Base-by-base conservation (phyloP, 2,113 vertebrate genomes). In the Macroglossus sobrinus region DNA sequence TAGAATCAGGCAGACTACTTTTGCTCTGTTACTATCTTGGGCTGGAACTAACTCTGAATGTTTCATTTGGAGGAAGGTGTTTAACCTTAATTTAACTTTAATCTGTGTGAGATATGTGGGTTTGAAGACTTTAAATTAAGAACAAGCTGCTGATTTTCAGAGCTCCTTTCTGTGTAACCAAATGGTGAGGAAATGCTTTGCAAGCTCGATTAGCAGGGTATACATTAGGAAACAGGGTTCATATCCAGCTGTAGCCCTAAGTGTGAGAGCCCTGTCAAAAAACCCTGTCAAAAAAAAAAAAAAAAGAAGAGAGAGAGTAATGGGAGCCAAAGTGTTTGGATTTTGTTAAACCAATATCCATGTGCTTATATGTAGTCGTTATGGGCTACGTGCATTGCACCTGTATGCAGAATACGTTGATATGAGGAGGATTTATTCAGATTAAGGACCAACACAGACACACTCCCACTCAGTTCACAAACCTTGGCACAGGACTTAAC, bases 181-280 rank as follows among this genome's bases (percentile, higher is more conserved):
- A 91, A 90, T 89, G n/a, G 38, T 84, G 66, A 92, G 93, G 82
- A 97, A 79, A 75, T 94, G 35, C 85, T 1, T 80, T 61, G 28
- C 95, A 80, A 93, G 93, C 79, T 93, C 61, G 11, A 4, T 92
- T 85, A 93, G 82, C 75, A 55, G 80, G 43, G 85, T 35, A 9
- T 61, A 50, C 22, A 40, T 33, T 35, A 76, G 45, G 53, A 47
- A 30, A 84, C 33, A 75, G 43, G 84, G 47, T 95, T 96, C 40
- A 40, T 26, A 89, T 68, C 71, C 76, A 95, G 53, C 24, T 88
- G 45, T 50, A 79, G 5, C 71, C 74, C 57, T 64, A 33, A 82
- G 93, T 22, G 38, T 1, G 18, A 74, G 84, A 40, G 59, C 68
- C 72, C 88, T 94, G 82, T 93, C 95, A 50, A 50, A 47, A 88